Percentiles rank a stretch among this genome's conserved stretches.
Evolutionary conservation across 2,888 invertebrate species (phyloP).

Genomic region (Papilio elwesi): DNA sequence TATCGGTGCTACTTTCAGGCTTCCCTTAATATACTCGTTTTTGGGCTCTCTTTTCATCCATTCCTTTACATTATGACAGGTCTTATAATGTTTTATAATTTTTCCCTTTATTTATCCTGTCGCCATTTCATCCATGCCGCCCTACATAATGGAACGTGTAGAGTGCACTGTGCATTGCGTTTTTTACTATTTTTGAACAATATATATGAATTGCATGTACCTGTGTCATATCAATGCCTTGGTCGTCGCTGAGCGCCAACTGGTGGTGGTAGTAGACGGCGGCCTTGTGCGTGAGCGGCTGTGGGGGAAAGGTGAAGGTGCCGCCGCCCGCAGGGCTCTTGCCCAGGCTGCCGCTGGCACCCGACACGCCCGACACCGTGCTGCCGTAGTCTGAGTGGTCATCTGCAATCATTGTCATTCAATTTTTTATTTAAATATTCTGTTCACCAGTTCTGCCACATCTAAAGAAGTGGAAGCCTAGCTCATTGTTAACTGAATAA

Average conservation of each 20-base stretch:
- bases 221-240: constrained; percentile 95
- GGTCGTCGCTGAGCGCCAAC: constrained; percentile 92
- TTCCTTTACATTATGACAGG: no score
- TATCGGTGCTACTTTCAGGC: no score
- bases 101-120: no score
- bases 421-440: neutral
- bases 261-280: constrained; percentile 93
- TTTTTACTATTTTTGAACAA: no score
- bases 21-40: no score
- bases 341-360: constrained; percentile 85
- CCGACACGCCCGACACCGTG: constrained; percentile 83
- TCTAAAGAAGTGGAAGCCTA: neutral
- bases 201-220: constrained; percentile 68
- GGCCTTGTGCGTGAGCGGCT: constrained; percentile 89
- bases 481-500: neutral
- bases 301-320: constrained; percentile 90
- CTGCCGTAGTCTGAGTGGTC: constrained; percentile 88
- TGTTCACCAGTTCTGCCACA: no score
- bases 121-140: no score
- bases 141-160: no score
- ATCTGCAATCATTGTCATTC: constrained; percentile 70
- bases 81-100: no score
- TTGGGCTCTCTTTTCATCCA: no score
- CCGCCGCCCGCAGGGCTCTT: constrained; percentile 86
- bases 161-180: no score